These are phyloP conservation scores for Norana najaformis DNA, from an alignment of 2,888 invertebrate species.

Conservation along the genomic window DNA sequence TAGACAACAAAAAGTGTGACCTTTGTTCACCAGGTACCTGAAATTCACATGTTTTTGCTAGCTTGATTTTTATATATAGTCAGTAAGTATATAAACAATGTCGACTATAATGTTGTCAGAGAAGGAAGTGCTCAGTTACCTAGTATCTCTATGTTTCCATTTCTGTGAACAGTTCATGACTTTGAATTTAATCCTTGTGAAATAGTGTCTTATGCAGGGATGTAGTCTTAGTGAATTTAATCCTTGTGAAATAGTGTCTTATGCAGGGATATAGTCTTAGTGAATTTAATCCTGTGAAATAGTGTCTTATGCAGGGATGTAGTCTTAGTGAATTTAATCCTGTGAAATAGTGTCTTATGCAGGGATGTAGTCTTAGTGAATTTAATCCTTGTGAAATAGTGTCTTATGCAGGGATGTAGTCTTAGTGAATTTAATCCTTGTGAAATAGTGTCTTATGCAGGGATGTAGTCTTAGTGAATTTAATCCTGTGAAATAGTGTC, in stretches of 20 bases:
- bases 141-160: background rate
- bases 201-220: background rate
- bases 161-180: background rate
- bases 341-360: background rate
- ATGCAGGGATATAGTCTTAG: background rate
- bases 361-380: background rate
- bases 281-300: background rate
- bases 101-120: background rate
- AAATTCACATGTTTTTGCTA: background rate
- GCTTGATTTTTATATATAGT: background rate
- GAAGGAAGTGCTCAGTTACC: background rate
- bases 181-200: background rate
- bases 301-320: background rate
- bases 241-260: background rate
- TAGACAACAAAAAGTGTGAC: background rate
- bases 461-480: background rate
- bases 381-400: background rate
- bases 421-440: background rate
- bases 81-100: background rate
- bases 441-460: background rate
- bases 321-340: background rate
- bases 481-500: background rate
- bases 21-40: background rate
- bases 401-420: background rate
- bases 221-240: background rate